Evolutionary conservation across 2,888 invertebrate species (phyloP), one percentile per base, ranked within the genome.

Genomic region (Acronicta leporina): DNA sequence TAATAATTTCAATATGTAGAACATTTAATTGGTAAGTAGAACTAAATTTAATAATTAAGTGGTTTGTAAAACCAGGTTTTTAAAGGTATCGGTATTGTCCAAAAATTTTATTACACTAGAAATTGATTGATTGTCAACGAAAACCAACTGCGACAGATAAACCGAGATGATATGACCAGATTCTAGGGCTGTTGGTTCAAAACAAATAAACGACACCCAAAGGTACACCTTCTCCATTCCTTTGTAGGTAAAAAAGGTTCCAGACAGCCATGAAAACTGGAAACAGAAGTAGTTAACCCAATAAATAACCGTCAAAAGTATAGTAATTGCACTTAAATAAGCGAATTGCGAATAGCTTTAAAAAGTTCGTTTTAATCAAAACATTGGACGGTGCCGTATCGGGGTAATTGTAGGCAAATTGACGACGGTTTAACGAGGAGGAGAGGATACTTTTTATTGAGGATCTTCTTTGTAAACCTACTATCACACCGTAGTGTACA

Each of bases 361-460:
- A 80, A 80, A 74, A 70, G 71, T 64, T 73, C 64, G 75, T 71
- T 85, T 85, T 86, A 91, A 91, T 90, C 88, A 89, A 89, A 88
- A 87, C 83, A 77, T 82, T 82, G 80, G 68, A 73, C 87, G 88
- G 82, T 75, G 67, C 88, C 90, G 63, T 88, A 85, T 84, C 74
- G 46, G 79, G 86, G 83, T 92, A 92, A 93, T 93, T 92, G 83
- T 91, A 89, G 88, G 86, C 85, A 88, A 91, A 91, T 91, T 90
- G 88, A 78, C 74, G 83, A 87, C 82, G 81, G 70, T 64, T 85
- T 87, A 89, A 90, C 88, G 82, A 91, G 89, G 77, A 80, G 63
- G 65, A 75, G 84, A 79, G 84, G 87, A 83, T 77, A 77, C 72
- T 86, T 88, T 87, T 87, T 87, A 80, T 76, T 60, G 57, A 10